Conservation (phyloP, 2,113 vertebrate genomes). For the Dasyprocta punctata region DNA sequence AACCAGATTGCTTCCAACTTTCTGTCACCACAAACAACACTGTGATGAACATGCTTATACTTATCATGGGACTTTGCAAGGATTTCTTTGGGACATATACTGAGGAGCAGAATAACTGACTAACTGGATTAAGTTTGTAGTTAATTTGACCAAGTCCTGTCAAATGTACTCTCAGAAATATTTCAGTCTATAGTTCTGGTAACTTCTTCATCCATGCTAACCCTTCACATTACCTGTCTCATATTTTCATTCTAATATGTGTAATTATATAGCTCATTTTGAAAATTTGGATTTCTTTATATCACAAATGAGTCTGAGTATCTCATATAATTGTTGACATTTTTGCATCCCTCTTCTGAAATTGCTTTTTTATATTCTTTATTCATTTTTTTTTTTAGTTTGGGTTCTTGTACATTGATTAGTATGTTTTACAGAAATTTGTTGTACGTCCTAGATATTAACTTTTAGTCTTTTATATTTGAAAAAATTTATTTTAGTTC, state of each 20-base stretch:
- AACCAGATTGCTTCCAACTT: not conserved
- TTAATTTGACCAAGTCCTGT: not conserved
- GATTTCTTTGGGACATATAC: not conserved
- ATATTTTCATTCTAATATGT: not conserved
- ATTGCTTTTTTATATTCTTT: not conserved
- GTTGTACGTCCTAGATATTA: not conserved
- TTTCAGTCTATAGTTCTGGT: not conserved
- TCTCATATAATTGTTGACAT: not conserved
- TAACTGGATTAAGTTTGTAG: not conserved
- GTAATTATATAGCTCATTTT: not conserved
- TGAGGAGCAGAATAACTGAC: not conserved
- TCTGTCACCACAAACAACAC: not conserved
- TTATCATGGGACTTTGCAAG: not conserved
- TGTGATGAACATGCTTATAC: not conserved
- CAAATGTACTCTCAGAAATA: not conserved
- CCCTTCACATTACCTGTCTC: not conserved
- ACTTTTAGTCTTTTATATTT: conserved; percentile 11
- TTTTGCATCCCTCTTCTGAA: not conserved
- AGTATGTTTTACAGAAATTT: not conserved
- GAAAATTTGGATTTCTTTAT: conserved; percentile 2
- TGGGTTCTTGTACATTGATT: not conserved
- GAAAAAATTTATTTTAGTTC: not conserved
- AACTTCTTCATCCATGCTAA: not conserved
- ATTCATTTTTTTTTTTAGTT: not conserved
- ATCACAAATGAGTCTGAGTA: not conserved